Evolutionary conservation across 2,113 vertebrate species (phyloP), one percentile per base, ranked within the genome.

Genomic region (Cynoglossus semilaevis): DNA sequence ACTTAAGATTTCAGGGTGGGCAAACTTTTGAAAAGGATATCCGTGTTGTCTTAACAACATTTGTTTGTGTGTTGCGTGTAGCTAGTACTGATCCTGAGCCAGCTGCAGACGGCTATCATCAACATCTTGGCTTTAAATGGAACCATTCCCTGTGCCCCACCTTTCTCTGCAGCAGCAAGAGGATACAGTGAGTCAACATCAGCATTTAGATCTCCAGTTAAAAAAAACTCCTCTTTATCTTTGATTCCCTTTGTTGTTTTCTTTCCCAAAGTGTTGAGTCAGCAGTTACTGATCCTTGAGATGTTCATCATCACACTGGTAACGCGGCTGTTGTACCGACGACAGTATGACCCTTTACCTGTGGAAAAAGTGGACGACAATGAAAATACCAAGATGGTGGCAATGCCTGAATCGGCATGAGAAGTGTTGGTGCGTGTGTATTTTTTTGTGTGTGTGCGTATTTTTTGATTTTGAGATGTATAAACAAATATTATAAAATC

Each of bases 271-370:
- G 93, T 92, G 83, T 79, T 93, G 65, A 90, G 69, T 69, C 92
- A 94, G 72, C 92, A 94, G 85, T 75, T 94, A 59, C 81, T 93
- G 67, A 93, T 95, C 77, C 86, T 92, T 77, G 92, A 95, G 74
- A 94, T 94, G 90, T 95, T 96, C 77, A 88, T 95, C 66, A 91
- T 95, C 70, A 94, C 91, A 7, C 68, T 97, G 42, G 82, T 90
- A 5, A 93, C 90, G 1, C 85, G 92, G 15, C 64, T 90, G 67
- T 68, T 94, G 40, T 94, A 93, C 60, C 82, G 92, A 15, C 88
- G 92, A 58, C 84, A 75, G 67, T 93, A 92, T 0, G 51, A 90
- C 0, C 87, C 90, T 1, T 66, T 90, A 38, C 57, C 76, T 0
- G 50, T 8, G 1, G 65, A 86, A 9, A 86, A 87, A n/a, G 76